Percentiles rank a stretch among this genome's conserved stretches.
These are phyloP conservation scores for Alouatta palliata DNA, from an alignment of 2,113 vertebrate species.

Conservation along the genomic window DNA sequence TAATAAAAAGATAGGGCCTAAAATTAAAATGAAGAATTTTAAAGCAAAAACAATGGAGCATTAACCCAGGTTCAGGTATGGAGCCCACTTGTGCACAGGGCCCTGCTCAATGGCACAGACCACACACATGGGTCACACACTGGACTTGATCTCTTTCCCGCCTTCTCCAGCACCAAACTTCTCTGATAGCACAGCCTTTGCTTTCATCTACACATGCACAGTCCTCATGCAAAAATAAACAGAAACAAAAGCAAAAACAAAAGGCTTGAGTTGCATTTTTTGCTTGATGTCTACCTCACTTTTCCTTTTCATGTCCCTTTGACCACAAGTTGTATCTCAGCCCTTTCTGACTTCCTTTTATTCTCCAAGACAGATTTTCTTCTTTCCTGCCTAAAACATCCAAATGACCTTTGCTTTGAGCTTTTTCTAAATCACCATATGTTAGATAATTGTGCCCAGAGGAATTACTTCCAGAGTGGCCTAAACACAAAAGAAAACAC, in stretches of 20 bases:
- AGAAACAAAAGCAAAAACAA: not conserved
- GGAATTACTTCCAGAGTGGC: constrained; percentile 87
- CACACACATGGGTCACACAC: not conserved
- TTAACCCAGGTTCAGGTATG: not conserved
- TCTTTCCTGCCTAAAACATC: constrained; percentile 83
- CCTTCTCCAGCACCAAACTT: not conserved
- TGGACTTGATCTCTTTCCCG: not conserved
- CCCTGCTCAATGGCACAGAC: not conserved
- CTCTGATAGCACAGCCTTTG: not conserved
- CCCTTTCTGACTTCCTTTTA: constrained; percentile 63
- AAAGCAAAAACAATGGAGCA: not conserved
- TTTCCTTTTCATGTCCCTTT: constrained; percentile 62
- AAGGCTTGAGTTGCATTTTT: not conserved
- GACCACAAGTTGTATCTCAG: constrained; percentile 65
- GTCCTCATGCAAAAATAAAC: not conserved
- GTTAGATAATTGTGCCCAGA: constrained; percentile 85
- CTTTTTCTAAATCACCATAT: constrained; percentile 85
- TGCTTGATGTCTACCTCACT: not conserved
- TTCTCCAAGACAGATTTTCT: constrained; percentile 81
- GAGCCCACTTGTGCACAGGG: not conserved
- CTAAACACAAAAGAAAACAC: constrained; percentile 88
- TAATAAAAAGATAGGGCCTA: not conserved
- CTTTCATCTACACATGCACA: not conserved
- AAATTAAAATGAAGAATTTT: constrained; percentile 11
- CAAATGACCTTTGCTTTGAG: constrained; percentile 81